phyloP scores from a whole-genome alignment of 2,113 vertebrate genomes.

The Salvelinus alpinus region DNA sequence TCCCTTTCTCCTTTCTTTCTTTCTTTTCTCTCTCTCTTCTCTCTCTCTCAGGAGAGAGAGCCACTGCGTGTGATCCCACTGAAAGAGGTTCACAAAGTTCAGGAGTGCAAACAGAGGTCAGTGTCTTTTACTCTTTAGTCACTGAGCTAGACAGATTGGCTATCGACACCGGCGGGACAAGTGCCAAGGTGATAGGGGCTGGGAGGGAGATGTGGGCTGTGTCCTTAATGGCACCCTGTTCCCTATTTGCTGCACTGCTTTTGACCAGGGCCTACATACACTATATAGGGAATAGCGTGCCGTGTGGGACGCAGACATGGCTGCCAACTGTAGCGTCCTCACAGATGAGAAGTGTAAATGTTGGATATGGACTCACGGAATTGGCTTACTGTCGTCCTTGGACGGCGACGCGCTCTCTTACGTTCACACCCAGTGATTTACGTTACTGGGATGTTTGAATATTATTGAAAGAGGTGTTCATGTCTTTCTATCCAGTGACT shows the following conservation, averaged over 20 bases:
- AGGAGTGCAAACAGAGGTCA: conserved; percentile 96
- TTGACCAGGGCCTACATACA: no score
- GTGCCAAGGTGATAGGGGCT: no score
- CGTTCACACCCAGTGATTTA: no score
- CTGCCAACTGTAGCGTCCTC: background rate
- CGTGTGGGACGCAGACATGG: background rate
- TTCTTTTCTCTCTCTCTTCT: background rate
- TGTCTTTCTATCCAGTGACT: conserved; percentile 80
- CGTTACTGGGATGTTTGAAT: background rate
- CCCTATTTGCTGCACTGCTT: background rate
- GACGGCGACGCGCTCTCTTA: no score
- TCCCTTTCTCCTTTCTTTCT: background rate
- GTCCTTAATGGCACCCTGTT: background rate
- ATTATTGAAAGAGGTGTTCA: no score
- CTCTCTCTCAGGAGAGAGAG: conserved; percentile 82
- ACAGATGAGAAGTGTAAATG: background rate
- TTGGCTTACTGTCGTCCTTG: background rate
- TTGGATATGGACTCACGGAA: background rate
- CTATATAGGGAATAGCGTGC: no score
- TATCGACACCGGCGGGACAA: no score
- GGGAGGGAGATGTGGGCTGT: background rate
- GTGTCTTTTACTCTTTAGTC: conserved; percentile 23
- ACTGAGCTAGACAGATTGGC: no score
- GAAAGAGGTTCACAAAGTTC: conserved; percentile 93
- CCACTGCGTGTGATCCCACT: conserved; percentile 86